Evolutionary conservation across 2,888 invertebrate genomes (phyloP), one percentile per base, ranked within the genome.

Genomic region (Minunthozetes semirufus): DNA sequence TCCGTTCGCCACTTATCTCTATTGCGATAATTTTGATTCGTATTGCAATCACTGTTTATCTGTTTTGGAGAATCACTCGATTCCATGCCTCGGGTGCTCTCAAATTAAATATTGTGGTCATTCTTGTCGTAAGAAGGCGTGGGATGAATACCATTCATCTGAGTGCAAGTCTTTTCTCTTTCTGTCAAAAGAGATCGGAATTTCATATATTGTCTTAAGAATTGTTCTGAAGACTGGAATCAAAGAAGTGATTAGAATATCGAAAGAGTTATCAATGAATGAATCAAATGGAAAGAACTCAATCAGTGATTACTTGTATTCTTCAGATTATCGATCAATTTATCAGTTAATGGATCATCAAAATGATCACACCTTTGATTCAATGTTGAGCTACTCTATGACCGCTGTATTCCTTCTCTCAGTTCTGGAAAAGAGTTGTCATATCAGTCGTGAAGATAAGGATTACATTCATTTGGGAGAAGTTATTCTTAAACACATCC

Each of bases 401-500:
- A 76, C 56, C 27, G 75, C 71, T 22, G 2, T 48, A 15, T 76
- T 76, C 19, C 19, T 76, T 38, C 22, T 68, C 5, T n/a, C 2
- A 25, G 70, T 42, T 17, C 46, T 59, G 4, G 68, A 68, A 27
- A 22, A 25, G 27, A 48, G n/a, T 50, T 27, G n/a, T 5, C 70
- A 25, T 15, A 61, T 73, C 22, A 33, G 19, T 50, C 8, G 17
- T 22, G 27, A 15, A 8, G 66, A 66, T 29, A 25, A 63, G 5
- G n/a, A 59, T 42, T 46, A 73, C 9, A n/a, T 22, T 0, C 11
- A 29, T 42, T 61, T 90, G 25, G 89, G 90, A 0, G 87, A 89
- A 0, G 81, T 90, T 8, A 82, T 94, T 48, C 84, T 93, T 70
- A 88, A 90, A 38, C 90, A 90, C 80, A 87, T 92, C 71, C 88